A percentile compares a stretch with the other conserved stretches of the same genome.
These are phyloP conservation scores for Trematomus loennbergii DNA, from an alignment of 2,113 vertebrate genomes.

Conservation along the genomic window DNA sequence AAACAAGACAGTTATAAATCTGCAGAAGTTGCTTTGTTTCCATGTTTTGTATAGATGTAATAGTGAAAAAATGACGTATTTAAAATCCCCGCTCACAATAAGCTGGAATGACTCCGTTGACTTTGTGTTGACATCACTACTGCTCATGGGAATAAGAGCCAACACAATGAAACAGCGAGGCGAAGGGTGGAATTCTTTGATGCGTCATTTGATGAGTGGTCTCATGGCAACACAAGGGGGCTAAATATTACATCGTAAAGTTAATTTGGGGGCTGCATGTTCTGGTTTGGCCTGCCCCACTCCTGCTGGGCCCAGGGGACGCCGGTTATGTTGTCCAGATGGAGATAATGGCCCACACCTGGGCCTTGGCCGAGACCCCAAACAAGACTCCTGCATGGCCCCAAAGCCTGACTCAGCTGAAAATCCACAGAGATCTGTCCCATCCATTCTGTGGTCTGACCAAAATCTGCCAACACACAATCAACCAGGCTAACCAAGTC, in stretches of 20 bases:
- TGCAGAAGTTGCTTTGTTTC: not conserved
- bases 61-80: not conserved
- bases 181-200: constrained; percentile 44
- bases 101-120: not conserved
- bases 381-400: constrained; percentile 46
- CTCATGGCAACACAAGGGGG: constrained; percentile 58
- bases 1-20: not conserved
- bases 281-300: constrained; percentile 51
- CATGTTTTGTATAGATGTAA: not conserved
- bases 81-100: constrained; percentile 8
- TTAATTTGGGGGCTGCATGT: constrained; percentile 70
- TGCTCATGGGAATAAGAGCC: constrained; percentile 16
- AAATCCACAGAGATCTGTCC: constrained; percentile 50
- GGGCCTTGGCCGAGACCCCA: constrained; percentile 54
- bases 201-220: constrained; percentile 50
- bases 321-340: constrained; percentile 78
- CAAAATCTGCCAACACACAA: constrained; percentile 37
- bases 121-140: constrained; percentile 1
- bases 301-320: constrained; percentile 58
- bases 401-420: constrained; percentile 75
- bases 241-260: constrained; percentile 58
- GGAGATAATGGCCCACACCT: constrained; percentile 80
- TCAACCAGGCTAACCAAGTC: constrained; percentile 33
- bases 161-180: constrained; percentile 28
- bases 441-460: constrained; percentile 54